A percentile compares a stretch with the other conserved stretches of the same genome.
Conservation (phyloP, 2,113 vertebrate genomes). For the Noturus placidus region DNA sequence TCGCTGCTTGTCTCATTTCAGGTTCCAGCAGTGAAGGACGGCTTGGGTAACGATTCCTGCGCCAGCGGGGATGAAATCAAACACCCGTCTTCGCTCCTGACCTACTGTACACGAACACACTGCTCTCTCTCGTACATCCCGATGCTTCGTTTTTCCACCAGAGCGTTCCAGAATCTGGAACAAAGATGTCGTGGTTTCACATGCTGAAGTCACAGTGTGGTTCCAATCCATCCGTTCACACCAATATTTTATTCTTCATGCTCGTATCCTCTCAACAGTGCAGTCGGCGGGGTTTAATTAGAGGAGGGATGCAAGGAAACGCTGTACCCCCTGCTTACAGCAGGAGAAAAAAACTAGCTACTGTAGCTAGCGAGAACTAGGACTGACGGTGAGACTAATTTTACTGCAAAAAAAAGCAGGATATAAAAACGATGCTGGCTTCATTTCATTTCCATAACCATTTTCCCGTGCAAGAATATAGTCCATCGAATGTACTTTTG, state of each 20-base stretch:
- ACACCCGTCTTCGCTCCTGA: slow-evolving; percentile 2
- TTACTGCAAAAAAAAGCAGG: neutral
- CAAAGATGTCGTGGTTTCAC: neutral
- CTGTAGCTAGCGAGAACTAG: too few relatives aligned
- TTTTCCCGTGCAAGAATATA: neutral
- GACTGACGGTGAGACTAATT: neutral
- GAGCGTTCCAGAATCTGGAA: slow-evolving; percentile 5
- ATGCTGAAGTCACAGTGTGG: neutral
- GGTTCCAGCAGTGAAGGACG: slow-evolving; percentile 30
- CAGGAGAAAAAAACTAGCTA: neutral
- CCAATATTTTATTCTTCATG: neutral
- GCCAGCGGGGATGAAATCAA: slow-evolving; percentile 26
- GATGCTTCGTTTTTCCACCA: too few relatives aligned
- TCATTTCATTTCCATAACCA: neutral
- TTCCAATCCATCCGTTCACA: too few relatives aligned
- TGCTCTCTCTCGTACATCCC: neutral
- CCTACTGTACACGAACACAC: neutral
- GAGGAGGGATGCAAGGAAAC: neutral
- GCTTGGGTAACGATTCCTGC: slow-evolving; percentile 8
- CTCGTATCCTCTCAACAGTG: too few relatives aligned
- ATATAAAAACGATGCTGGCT: too few relatives aligned
- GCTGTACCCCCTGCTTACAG: neutral
- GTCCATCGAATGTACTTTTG: neutral
- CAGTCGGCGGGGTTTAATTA: neutral
- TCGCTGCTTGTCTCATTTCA: slow-evolving; percentile 35